Evolutionary conservation across 2,888 invertebrate species (phyloP).

Genomic region (Zeuzera pyrina): DNA sequence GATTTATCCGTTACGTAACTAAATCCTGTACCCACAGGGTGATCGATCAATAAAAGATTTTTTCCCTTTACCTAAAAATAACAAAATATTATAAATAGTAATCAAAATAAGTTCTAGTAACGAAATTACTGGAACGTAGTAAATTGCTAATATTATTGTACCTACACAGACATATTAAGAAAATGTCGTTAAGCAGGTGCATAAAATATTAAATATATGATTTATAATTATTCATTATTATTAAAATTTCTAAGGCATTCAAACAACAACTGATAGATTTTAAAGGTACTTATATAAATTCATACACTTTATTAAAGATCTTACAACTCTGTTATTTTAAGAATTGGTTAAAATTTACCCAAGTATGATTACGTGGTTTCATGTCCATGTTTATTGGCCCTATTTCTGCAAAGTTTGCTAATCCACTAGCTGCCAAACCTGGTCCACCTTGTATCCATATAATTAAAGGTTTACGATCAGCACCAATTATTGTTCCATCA

Average conservation of each 20-base stretch:
- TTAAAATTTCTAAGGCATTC: no score
- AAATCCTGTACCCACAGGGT: conserved; percentile 91
- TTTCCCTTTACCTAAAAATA: conserved; percentile 77
- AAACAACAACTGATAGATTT: conserved; percentile 2
- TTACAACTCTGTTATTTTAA: no score
- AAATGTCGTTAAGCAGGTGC: no score
- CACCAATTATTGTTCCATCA: conserved; percentile 70
- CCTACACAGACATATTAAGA: no score
- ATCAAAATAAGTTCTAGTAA: conserved; percentile 1
- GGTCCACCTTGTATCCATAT: conserved; percentile 95
- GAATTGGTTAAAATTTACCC: conserved; percentile 76
- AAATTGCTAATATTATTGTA: no score
- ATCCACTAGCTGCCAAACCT: conserved; percentile 85
- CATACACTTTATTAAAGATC: no score
- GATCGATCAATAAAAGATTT: conserved; percentile 90
- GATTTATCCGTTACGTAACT: conserved; percentile 78
- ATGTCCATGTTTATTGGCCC: conserved; percentile 82
- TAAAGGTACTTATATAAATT: no score
- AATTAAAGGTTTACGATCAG: conserved; percentile 77
- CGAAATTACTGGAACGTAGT: conserved; percentile 1
- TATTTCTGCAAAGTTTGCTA: conserved; percentile 89
- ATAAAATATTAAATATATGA: no score
- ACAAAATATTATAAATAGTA: conserved; percentile 4
- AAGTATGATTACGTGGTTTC: conserved; percentile 79
- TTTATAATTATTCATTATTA: no score